phyloP scores from a whole-genome alignment of 1,140 invertebrate species.

The Aphis gossypii region DNA sequence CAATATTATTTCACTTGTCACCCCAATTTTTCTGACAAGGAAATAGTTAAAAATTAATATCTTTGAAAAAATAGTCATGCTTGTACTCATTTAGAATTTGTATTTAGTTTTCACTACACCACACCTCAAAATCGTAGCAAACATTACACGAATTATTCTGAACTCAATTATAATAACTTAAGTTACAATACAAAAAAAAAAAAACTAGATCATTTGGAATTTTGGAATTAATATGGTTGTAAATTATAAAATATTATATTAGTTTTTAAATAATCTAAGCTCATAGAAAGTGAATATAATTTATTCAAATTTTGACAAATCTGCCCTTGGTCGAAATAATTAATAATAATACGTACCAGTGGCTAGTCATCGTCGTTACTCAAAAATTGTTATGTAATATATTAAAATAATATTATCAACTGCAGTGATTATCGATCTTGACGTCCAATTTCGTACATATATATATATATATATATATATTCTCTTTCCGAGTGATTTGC shows the following conservation, averaged over 20 bases:
- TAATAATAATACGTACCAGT: not conserved
- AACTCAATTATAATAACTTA: no score
- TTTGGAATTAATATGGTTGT: not conserved
- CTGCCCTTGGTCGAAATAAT: not conserved
- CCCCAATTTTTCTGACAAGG: rapidly evolving
- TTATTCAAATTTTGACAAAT: not conserved
- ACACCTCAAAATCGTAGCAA: not conserved
- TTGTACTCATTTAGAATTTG: no score
- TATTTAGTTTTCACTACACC: no score
- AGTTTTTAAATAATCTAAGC: no score
- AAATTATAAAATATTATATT: no score
- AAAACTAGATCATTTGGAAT: not conserved
- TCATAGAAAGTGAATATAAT: not conserved
- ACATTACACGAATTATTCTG: no score
- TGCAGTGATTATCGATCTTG: not conserved
- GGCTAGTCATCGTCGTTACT: not conserved
- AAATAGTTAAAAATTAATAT: not conserved
- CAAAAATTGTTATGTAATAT: not conserved
- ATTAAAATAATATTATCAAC: not conserved
- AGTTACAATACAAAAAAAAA: no score
- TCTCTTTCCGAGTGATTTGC: not conserved
- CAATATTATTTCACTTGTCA: not conserved
- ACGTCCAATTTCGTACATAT: not conserved
- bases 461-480: not conserved
- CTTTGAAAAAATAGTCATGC: not conserved